Conservation (phyloP, 2,113 vertebrate species). For the Notarius lentiginosus region DNA sequence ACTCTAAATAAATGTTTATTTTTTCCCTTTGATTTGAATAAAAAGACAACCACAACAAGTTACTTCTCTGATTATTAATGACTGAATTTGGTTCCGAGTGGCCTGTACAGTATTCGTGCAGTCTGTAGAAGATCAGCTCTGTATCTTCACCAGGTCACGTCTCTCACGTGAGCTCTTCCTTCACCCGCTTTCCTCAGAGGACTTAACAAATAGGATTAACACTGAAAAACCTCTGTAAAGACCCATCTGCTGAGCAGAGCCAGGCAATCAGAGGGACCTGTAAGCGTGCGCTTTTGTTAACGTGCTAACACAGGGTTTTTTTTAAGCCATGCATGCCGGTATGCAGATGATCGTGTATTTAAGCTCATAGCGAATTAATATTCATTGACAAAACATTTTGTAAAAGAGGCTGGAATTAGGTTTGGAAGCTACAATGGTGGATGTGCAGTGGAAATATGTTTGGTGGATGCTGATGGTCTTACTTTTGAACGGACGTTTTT, state of each 20-base stretch:
- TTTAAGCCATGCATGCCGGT: not conserved
- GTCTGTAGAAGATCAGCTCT: not conserved
- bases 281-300: conserved; percentile 16
- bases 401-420: not conserved
- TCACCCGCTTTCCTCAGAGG: conserved; percentile 75
- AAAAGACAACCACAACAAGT: not conserved
- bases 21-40: not conserved
- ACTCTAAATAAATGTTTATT: not conserved
- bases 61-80: not conserved
- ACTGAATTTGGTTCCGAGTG: not conserved
- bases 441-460: conserved; percentile 64
- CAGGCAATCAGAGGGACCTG: conserved; percentile 14
- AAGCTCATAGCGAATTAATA: conserved; percentile 21
- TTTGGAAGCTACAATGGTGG: conserved; percentile 55
- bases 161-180: conserved; percentile 49
- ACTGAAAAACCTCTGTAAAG: conserved; percentile 61
- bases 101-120: not conserved
- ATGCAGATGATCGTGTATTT: not conserved
- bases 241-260: conserved; percentile 81
- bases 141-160: not conserved
- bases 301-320: not conserved
- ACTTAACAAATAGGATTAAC: conserved; percentile 92
- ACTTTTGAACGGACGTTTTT: conserved; percentile 66
- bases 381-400: not conserved
- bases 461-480: conserved; percentile 68